Conservation (phyloP, 2,888 invertebrate genomes). For the Adelognathus sp. region DNA sequence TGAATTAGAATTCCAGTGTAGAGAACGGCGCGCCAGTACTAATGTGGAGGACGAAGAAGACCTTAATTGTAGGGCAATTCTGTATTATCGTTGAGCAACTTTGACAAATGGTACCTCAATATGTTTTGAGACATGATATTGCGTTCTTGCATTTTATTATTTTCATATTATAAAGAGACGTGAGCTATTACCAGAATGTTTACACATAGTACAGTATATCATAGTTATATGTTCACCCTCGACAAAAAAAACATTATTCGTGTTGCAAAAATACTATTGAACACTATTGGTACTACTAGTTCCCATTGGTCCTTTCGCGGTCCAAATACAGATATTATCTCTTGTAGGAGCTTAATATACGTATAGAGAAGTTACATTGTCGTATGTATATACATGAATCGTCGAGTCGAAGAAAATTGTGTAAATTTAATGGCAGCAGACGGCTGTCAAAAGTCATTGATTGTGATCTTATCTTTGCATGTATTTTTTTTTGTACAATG, state of each 20-base stretch:
- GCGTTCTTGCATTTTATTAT: background rate
- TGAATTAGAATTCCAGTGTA: background rate
- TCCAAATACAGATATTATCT: background rate
- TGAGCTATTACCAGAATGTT: background rate
- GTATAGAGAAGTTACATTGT: background rate
- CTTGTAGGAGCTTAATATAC: background rate
- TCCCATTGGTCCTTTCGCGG: background rate
- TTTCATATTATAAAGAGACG: background rate
- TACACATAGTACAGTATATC: background rate
- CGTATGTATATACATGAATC: background rate
- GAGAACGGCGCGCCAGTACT: background rate
- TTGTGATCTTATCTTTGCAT: background rate
- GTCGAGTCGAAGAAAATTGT: background rate
- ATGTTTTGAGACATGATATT: background rate
- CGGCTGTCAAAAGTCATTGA: background rate
- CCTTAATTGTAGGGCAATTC: conserved; percentile 37
- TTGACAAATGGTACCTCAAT: conserved; percentile 17
- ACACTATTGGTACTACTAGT: background rate
- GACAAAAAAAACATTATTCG: background rate
- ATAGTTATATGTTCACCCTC: background rate
- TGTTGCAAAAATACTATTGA: background rate
- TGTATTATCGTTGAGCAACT: conserved; percentile 38
- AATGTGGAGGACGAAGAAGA: background rate
- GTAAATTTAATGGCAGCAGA: background rate
- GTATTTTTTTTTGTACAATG: conserved; percentile 29